Evolutionary conservation across 2,888 invertebrate species (phyloP).

Genomic region (Cantharis flavilabris): DNA sequence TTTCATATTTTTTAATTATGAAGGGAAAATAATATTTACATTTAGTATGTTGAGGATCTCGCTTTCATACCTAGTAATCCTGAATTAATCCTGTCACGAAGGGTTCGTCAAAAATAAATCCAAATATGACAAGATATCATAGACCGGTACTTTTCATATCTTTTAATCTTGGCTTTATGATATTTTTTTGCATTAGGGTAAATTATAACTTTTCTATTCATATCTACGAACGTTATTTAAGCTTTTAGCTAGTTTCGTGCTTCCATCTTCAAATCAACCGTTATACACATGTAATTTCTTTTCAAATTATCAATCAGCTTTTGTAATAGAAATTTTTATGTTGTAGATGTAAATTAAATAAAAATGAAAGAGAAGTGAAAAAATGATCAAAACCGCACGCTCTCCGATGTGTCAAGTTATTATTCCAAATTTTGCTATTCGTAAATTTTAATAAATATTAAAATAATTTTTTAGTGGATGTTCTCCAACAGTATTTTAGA

Average conservation of each 20-base stretch:
- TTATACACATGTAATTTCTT: not conserved
- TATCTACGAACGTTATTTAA: conserved; percentile 5
- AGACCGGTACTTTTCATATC: conserved; percentile 13
- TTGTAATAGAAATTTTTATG: no score
- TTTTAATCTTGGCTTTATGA: conserved; percentile 7
- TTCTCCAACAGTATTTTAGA: no score
- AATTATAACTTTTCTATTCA: conserved; percentile 9
- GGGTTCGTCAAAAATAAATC: conserved; percentile 12
- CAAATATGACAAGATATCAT: conserved; percentile 7
- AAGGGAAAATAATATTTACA: not conserved
- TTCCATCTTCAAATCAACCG: not conserved
- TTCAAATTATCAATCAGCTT: not conserved
- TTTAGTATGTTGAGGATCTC: not conserved
- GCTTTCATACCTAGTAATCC: not conserved
- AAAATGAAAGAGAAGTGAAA: no score
- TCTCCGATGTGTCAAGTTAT: no score
- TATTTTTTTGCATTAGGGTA: conserved; percentile 2
- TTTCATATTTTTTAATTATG: not conserved
- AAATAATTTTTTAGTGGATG: no score
- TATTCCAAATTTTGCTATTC: no score
- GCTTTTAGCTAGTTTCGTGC: not conserved
- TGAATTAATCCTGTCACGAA: conserved; percentile 5
- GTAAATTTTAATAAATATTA: no score
- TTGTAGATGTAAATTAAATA: no score
- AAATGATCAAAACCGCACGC: no score